phyloP scores from a whole-genome alignment of 1,140 invertebrate species.

The Heliconius hewitsoni region DNA sequence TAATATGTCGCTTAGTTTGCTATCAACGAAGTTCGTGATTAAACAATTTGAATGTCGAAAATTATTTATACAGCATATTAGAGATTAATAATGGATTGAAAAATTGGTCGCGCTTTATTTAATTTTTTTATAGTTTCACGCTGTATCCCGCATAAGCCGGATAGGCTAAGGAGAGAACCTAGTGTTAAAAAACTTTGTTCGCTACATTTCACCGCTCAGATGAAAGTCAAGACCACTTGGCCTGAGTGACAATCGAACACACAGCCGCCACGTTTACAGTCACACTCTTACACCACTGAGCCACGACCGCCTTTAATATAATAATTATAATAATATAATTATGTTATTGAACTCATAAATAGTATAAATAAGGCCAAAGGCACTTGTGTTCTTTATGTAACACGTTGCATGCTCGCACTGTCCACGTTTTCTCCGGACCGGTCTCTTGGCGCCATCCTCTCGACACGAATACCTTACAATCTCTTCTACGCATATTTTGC shows the following conservation, averaged over 20 bases:
- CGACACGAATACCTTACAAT: conserved; percentile 38
- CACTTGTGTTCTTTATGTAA: conserved; percentile 50
- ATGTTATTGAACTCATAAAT: conserved; percentile 42
- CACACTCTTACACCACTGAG: no score
- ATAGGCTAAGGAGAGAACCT: no score
- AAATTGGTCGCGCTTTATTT: conserved; percentile 17
- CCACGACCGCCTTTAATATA: no score
- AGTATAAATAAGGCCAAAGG: conserved; percentile 47
- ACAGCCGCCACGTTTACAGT: no score
- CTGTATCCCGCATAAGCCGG: no score
- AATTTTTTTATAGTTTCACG: neutral
- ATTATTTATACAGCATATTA: neutral
- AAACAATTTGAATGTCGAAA: neutral
- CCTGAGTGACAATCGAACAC: no score
- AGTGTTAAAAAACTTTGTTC: no score
- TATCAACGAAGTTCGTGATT: conserved; percentile 9
- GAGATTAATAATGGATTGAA: neutral
- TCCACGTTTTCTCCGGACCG: conserved; percentile 40
- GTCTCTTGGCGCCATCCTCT: conserved; percentile 36
- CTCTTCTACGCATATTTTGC: conserved; percentile 34
- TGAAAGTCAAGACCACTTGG: no score
- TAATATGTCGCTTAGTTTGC: conserved; percentile 24
- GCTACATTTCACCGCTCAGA: no score
- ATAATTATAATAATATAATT: conserved; percentile 26
- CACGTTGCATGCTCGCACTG: conserved; percentile 20